phyloP scores from a whole-genome alignment of 2,888 invertebrate species.

The Cistogaster globosa region DNA sequence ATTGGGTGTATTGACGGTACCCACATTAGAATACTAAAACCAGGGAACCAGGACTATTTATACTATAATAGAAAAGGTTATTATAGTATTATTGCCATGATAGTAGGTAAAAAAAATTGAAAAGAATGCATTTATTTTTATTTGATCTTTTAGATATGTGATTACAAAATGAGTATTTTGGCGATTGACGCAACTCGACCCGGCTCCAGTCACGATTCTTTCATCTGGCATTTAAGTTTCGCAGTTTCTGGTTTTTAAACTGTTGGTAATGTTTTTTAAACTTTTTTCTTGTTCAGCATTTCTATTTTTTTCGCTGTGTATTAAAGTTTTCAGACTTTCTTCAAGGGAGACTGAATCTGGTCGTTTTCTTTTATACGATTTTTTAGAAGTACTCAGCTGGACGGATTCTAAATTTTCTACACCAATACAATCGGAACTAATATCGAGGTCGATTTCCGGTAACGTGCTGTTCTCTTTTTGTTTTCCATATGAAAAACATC shows the following conservation, averaged over 20 bases:
- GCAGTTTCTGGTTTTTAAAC: constrained; percentile 2
- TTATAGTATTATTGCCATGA: too few species aligned
- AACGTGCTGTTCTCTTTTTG: constrained; percentile 1
- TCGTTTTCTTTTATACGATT: background rate
- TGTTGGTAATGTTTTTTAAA: constrained; percentile 6
- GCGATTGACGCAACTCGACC: constrained; percentile 12
- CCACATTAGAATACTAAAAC: background rate
- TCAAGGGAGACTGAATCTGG: too few species aligned
- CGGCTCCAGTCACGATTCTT: constrained; percentile 10
- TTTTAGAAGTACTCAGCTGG: constrained; percentile 6
- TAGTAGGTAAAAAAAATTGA: background rate
- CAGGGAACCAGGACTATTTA: too few species aligned
- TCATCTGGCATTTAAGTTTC: constrained; percentile 6
- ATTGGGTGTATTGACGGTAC: constrained; percentile 2
- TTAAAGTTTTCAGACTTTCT: background rate
- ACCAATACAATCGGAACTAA: background rate
- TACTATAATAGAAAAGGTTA: too few species aligned
- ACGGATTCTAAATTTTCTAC: background rate
- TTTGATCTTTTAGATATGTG: constrained; percentile 7
- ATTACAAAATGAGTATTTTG: background rate
- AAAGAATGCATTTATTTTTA: background rate
- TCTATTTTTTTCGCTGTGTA: constrained; percentile 1
- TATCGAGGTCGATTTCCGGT: background rate
- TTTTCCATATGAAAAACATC: constrained; percentile 1
- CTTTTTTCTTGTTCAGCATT: background rate